Evolutionary conservation across 2,888 invertebrate species (phyloP).

Genomic region (Orthosia incerta): DNA sequence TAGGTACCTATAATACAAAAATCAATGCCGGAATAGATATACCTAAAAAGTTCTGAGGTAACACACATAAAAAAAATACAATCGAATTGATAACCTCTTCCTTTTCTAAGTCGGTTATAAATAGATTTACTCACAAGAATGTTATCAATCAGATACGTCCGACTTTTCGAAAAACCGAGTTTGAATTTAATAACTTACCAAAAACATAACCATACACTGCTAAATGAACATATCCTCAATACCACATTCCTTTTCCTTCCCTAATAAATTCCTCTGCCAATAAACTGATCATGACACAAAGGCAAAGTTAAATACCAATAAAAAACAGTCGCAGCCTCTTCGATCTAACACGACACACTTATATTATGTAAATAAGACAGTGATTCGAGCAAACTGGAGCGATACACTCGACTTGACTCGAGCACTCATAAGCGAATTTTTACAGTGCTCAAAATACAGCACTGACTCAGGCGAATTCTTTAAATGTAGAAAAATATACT

Average conservation of each 20-base stretch:
- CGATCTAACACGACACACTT: slow-evolving; percentile 60
- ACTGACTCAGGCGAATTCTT: slow-evolving; percentile 62
- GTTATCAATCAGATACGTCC: not conserved
- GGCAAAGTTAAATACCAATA: slow-evolving; percentile 71
- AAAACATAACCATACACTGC: not conserved
- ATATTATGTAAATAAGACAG: slow-evolving; percentile 76
- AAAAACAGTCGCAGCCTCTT: slow-evolving; percentile 67
- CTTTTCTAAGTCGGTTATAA: too few species aligned
- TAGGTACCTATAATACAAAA: too few species aligned
- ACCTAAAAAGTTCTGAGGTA: too few species aligned
- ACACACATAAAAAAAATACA: too few species aligned
- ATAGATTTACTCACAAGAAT: too few species aligned
- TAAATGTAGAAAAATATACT: slow-evolving; percentile 53
- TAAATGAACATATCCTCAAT: slow-evolving; percentile 1
- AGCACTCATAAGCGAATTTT: slow-evolving; percentile 68
- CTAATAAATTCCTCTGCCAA: slow-evolving; percentile 28
- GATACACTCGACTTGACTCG: slow-evolving; percentile 66
- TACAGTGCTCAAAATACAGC: slow-evolving; percentile 29
- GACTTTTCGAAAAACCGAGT: not conserved
- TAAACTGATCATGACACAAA: slow-evolving; percentile 57
- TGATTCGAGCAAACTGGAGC: slow-evolving; percentile 67
- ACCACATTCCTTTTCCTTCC: not conserved
- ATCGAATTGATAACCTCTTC: too few species aligned
- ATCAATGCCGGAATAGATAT: too few species aligned
- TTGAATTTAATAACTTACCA: not conserved